A percentile compares a stretch with the other conserved stretches of the same genome.
Evolutionary conservation across 2,797 vertebrate genomes (phyloP).

Genomic region (Dallia pectoralis): DNA sequence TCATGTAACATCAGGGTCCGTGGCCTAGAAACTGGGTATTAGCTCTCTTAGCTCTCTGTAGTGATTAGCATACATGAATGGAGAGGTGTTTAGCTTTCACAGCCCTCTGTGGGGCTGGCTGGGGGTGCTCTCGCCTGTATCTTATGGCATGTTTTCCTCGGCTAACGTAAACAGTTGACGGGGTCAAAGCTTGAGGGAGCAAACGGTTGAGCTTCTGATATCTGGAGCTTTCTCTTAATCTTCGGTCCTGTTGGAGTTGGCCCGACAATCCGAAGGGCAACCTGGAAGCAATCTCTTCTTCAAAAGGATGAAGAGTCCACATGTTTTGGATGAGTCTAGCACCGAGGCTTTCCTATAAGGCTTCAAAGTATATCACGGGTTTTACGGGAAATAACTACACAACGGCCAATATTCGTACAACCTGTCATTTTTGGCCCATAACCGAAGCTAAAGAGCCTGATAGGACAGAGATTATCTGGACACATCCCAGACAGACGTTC

Average conservation of each 20-base stretch:
- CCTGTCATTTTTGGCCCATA: slow-evolving; percentile 4
- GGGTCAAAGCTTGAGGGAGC: slow-evolving; percentile 16
- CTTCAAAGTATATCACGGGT: no score
- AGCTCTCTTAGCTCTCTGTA: no score
- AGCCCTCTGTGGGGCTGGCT: slow-evolving; percentile 13
- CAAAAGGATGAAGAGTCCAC: slow-evolving; percentile 4
- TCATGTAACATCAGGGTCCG: slow-evolving; percentile 26
- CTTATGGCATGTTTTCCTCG: slow-evolving; percentile 24
- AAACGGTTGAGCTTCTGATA: slow-evolving; percentile 12
- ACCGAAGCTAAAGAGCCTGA: neutral
- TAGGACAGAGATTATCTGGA: neutral
- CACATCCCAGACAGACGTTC: neutral
- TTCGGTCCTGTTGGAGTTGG: slow-evolving; percentile 32
- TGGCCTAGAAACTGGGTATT: no score
- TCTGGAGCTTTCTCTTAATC: slow-evolving; percentile 2
- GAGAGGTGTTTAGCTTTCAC: slow-evolving; percentile 19
- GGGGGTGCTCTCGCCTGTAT: neutral
- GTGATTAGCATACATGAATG: slow-evolving; percentile 18
- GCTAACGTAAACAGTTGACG: slow-evolving; percentile 26
- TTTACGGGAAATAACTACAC: no score
- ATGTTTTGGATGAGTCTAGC: slow-evolving; percentile 10
- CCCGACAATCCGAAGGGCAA: slow-evolving; percentile 4
- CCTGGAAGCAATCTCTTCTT: slow-evolving; percentile 31
- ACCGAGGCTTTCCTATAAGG: neutral
- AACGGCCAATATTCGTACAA: neutral